Conservation (phyloP, 2,113 vertebrate genomes). For the Choloepus hoffmanni region DNA sequence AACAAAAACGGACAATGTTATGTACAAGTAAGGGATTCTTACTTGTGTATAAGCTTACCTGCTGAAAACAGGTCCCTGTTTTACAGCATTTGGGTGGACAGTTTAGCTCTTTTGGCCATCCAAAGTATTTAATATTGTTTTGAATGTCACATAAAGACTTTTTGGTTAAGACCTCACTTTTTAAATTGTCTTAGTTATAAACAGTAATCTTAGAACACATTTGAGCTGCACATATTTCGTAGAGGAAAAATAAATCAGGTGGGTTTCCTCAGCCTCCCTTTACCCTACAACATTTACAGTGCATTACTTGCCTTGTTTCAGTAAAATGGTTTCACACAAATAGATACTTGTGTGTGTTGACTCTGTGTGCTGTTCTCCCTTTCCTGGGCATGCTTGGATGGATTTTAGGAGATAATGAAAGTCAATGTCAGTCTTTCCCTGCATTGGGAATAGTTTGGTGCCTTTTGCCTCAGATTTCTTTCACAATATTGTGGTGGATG, state of each 20-base stretch:
- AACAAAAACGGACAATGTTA: slow-evolving; percentile 70
- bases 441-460: slow-evolving; percentile 37
- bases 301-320: not conserved
- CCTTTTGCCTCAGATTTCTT: slow-evolving; percentile 3
- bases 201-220: not conserved
- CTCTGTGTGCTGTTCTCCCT: not conserved
- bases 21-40: slow-evolving; percentile 80
- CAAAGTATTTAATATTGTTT: slow-evolving; percentile 35
- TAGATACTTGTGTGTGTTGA: not conserved
- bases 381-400: not conserved
- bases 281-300: not conserved
- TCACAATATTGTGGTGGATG: not conserved
- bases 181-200: slow-evolving; percentile 50
- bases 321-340: not conserved
- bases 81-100: slow-evolving; percentile 47
- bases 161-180: slow-evolving; percentile 46
- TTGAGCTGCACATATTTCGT: not conserved
- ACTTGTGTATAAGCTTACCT: slow-evolving; percentile 81
- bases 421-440: not conserved
- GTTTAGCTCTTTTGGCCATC: not conserved
- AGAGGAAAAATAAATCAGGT: not conserved
- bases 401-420: not conserved
- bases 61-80: slow-evolving; percentile 68
- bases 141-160: not conserved
- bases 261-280: not conserved